Percentiles rank a stretch among this genome's conserved stretches.
Conservation (phyloP, 1,140 invertebrate species). For the Protaetia brevitarsis region DNA sequence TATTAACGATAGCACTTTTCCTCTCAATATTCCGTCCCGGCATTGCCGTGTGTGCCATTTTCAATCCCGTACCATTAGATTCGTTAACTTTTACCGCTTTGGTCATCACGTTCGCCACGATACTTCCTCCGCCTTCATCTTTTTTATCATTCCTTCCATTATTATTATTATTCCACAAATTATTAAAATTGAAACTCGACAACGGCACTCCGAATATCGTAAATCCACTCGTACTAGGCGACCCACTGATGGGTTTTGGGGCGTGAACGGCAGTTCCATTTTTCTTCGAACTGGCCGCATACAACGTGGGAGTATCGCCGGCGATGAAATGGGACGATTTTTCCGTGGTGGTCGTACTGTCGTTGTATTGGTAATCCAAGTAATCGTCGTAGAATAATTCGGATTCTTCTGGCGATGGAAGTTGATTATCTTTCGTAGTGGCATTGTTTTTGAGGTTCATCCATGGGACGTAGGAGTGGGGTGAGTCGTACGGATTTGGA, state of each 20-base stretch:
- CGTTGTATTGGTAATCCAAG: constrained; percentile 67
- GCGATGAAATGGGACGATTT: constrained; percentile 45
- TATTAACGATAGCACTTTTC: neutral
- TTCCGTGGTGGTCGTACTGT: constrained; percentile 29
- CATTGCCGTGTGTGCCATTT: neutral
- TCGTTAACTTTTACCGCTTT: constrained; percentile 49
- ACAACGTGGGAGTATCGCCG: constrained; percentile 64
- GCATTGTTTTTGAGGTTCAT: constrained; percentile 48
- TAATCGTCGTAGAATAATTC: constrained; percentile 82
- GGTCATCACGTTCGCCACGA: neutral
- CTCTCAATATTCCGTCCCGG: neutral
- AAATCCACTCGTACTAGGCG: constrained; percentile 59
- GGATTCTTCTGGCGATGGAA: constrained; percentile 64
- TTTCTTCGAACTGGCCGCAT: constrained; percentile 60
- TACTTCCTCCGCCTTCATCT: neutral
- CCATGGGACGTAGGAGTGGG: constrained; percentile 51
- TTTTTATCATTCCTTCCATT: constrained; percentile 2
- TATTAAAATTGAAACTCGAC: constrained; percentile 62
- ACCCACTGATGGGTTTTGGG: constrained; percentile 47
- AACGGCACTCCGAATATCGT: constrained; percentile 82
- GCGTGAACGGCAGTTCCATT: constrained; percentile 32
- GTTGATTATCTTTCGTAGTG: constrained; percentile 38
- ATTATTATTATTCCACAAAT: constrained; percentile 58
- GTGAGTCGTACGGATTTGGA: constrained; percentile 40
- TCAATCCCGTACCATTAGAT: constrained; percentile 40